Evolutionary conservation across 2,113 vertebrate genomes (phyloP).

Genomic region (Pygoscelis adeliae): DNA sequence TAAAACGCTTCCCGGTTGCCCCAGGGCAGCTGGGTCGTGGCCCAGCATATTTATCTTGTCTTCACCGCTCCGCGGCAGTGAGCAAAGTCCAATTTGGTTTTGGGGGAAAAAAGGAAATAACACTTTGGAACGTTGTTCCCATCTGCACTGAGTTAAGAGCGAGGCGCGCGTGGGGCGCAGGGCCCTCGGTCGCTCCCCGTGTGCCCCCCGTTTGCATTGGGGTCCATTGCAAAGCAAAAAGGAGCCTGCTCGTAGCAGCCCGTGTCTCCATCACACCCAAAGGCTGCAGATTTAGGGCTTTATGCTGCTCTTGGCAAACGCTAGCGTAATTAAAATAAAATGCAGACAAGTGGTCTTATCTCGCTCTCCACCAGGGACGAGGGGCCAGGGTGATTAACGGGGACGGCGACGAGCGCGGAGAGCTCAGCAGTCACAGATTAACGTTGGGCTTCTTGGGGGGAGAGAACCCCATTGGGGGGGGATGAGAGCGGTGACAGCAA

Average conservation of each 20-base stretch:
- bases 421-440: background rate
- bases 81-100: background rate
- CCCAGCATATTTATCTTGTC: background rate
- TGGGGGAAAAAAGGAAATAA: background rate
- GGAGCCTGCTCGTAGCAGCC: background rate
- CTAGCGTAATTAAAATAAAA: background rate
- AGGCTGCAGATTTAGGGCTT: background rate
- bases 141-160: background rate
- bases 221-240: background rate
- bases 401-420: accelerated
- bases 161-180: accelerated
- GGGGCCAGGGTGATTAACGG: background rate
- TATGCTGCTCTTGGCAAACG: background rate
- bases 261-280: background rate
- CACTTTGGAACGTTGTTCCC: accelerated
- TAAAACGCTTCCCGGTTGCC: background rate
- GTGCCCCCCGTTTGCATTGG: background rate
- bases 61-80: background rate
- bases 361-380: background rate
- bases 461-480: accelerated
- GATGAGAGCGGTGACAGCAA: background rate
- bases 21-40: background rate
- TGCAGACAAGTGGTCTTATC: background rate
- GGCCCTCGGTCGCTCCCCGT: accelerated
- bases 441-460: accelerated